Evolutionary conservation across 2,113 vertebrate genomes (phyloP).

Genomic region (Aegithalos caudatus): DNA sequence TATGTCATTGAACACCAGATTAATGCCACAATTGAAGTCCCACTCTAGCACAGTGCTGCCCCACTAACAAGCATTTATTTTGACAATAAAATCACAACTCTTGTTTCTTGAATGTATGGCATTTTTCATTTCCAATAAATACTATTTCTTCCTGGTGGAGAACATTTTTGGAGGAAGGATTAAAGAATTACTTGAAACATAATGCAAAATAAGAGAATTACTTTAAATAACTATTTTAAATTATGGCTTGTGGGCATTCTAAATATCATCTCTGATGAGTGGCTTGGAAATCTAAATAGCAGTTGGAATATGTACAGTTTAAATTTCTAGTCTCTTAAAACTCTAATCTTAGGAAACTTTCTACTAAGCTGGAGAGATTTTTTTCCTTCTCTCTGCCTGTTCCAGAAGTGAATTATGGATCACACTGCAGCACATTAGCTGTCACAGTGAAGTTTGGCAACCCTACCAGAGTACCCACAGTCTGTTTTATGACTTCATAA

Average conservation of each 20-base stretch:
- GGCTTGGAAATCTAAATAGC: background rate
- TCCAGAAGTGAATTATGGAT: background rate
- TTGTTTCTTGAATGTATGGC: background rate
- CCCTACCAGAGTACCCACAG: background rate
- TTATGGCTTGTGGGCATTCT: background rate
- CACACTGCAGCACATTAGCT: background rate
- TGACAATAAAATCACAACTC: background rate
- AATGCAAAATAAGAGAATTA: background rate
- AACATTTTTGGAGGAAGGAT: background rate
- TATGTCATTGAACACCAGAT: background rate
- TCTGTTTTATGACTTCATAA: background rate
- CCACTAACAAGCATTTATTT: background rate
- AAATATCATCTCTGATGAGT: background rate
- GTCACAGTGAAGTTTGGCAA: background rate
- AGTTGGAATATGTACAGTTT: background rate
- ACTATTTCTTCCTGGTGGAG: background rate
- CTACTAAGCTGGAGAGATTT: background rate
- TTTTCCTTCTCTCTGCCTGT: background rate
- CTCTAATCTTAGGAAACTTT: background rate
- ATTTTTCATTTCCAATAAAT: background rate
- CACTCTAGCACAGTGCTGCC: background rate
- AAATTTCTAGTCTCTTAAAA: background rate
- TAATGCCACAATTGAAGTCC: background rate
- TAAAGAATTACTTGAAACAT: background rate
- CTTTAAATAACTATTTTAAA: background rate